Evolutionary conservation across 1,140 invertebrate species (phyloP), one percentile per base, ranked within the genome.

Genomic region (Ips nitidus): DNA sequence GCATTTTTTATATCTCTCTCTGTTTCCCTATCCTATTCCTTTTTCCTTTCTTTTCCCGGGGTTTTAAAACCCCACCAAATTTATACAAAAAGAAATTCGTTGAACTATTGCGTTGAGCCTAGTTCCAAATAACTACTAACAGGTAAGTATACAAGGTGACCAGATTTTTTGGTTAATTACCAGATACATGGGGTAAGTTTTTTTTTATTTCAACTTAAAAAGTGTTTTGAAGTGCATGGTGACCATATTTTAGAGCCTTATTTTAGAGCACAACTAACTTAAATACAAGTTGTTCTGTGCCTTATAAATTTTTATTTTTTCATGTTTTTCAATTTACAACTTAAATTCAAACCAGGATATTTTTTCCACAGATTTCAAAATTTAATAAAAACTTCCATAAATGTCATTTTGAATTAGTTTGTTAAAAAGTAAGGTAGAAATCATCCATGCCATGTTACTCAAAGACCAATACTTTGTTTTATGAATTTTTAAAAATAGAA

Each of bases 131-230:
- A 47, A 47, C 45, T 5, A 47, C 4, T 47, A n/a, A 5, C n/a
- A 5, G 45, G 45, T 47, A n/a, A 47, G 45, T 47, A 47, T 47
- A 47, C 4, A 4, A 47, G 22, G 4, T 47, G 45, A 47, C n/a
- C n/a, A 47, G 4, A 47, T 47, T 47, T 47, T 47, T 47, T n/a
- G n/a, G 45, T 47, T 47, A 47, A 47, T 5, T n/a, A 47, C 45
- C 4, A 47, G 45, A 47, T 5, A 47, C 45, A 47, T 47, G 45
- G 45, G n/a, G 45, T 5, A n/a, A 5, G 45, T 47, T 47, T 47
- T n/a, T 47, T 47, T 5, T 47, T n/a, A 47, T 4, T n/a, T n/a
- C n/a, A n/a, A n/a, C n/a, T n/a, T n/a, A n/a, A n/a, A n/a, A n/a
- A n/a, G n/a, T n/a, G 45, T 47, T 47, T 4, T n/a, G 4, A 47